Evolutionary conservation across 64 coral and sea anemone species (phyloP).

Genomic region (Pachyseris speciosa): DNA sequence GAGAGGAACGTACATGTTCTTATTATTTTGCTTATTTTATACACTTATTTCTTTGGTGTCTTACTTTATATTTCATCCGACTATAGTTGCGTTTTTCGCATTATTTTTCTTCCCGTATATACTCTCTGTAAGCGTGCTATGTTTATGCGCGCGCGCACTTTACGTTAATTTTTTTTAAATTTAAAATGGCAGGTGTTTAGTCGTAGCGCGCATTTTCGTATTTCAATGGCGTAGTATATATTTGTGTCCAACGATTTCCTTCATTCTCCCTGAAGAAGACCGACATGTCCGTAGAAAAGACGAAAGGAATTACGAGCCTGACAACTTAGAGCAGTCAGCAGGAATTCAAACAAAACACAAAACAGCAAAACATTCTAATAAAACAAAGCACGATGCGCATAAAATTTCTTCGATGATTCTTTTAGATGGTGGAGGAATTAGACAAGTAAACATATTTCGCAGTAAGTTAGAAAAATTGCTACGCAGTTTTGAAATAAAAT

Average conservation of each 20-base stretch:
- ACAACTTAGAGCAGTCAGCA: no score
- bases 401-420: no score
- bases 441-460: no score
- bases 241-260: conserved; percentile 25
- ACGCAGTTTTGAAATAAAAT: no score
- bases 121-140: neutral
- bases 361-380: no score
- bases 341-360: no score
- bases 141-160: neutral
- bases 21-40: conserved; percentile 15
- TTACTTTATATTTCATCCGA: no score
- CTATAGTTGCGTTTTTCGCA: no score
- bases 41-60: conserved; percentile 33
- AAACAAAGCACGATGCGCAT: no score
- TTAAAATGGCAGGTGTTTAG: conserved; percentile 2
- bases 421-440: no score
- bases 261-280: conserved; percentile 43
- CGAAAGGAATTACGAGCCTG: no score
- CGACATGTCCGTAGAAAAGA: conserved; percentile 12
- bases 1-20: neutral
- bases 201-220: conserved; percentile 41
- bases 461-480: no score
- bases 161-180: conserved; percentile 14
- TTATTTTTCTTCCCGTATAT: neutral
- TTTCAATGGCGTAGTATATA: conserved; percentile 38